Evolutionary conservation across 53 echinoderm and acorn worm species (phyloP).

Genomic region (Hippasteria phrygiana): DNA sequence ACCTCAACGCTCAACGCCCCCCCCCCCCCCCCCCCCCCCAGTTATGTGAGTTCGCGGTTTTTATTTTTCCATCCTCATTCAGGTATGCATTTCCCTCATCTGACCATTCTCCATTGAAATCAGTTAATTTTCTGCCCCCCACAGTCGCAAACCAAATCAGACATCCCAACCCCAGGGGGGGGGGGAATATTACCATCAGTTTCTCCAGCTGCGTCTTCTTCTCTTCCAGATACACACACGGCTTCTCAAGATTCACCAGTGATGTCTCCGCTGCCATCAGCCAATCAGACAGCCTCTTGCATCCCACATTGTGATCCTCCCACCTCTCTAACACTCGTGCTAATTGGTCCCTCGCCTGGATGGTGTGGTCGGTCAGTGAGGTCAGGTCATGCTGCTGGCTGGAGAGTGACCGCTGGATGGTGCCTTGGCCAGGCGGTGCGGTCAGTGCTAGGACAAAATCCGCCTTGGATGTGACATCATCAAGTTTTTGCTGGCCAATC

Average conservation of each 20-base stretch:
- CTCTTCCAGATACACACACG: slow-evolving; percentile 63
- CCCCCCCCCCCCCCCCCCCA: too few species aligned
- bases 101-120: too few species aligned
- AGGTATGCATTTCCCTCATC: too few species aligned
- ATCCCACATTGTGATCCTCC: slow-evolving; percentile 66
- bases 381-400: slow-evolving; percentile 40
- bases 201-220: slow-evolving; percentile 75
- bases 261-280: slow-evolving; percentile 64
- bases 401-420: slow-evolving; percentile 44
- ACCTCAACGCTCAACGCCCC: too few species aligned
- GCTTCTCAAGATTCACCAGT: slow-evolving; percentile 69
- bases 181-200: slow-evolving; percentile 69
- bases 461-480: slow-evolving; percentile 44
- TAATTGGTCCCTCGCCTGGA: slow-evolving; percentile 50
- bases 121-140: too few species aligned
- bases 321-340: slow-evolving; percentile 71
- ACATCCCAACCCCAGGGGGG: too few species aligned
- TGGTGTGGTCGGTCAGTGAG: slow-evolving; percentile 34
- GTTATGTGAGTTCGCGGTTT: too few species aligned
- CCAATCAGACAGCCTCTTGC: slow-evolving; percentile 83
- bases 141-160: too few species aligned
- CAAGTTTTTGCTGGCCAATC: slow-evolving; percentile 41
- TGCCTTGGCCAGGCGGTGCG: slow-evolving; percentile 65
- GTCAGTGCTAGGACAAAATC: slow-evolving; percentile 64
- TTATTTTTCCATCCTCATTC: too few species aligned